Evolutionary conservation across 2,888 invertebrate species (phyloP), one percentile per base, ranked within the genome.

Genomic region (Chydorus sphaericus): DNA sequence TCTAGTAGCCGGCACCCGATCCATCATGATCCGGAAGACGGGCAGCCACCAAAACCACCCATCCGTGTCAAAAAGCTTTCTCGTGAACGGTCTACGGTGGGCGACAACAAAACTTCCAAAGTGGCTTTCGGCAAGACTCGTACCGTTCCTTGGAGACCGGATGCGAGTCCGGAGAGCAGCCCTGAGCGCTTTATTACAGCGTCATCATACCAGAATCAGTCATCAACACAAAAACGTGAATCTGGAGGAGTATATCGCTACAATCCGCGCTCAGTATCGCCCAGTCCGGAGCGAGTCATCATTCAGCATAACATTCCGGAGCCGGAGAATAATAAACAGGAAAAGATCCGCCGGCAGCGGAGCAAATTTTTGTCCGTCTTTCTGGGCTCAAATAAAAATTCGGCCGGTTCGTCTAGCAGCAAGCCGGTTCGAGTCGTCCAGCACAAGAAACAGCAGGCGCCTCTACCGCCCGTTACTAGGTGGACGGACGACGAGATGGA

Each of bases 21-120:
- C 71, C 63, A 74, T 73, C 61, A 65, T 75, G 59, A 75, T 73
- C 26, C 71, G 73, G 61, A n/a, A n/a, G n/a, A 74, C 75, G 67
- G 74, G 48, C 30, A 36, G 69, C 52, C 68, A 66, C 63, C 71
- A 71, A 62, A 69, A 79, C 61, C 78, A 78, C 18, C 79, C 79
- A 65, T 75, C 75, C 50, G 73, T 58, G 58, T 38, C 57, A 75
- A 57, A 83, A 83, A 68, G 82, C 81, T 66, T 72, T 78, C 63
- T 81, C 82, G 69, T 77, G 82, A 64, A 76, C 83, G 63, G 82
- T 83, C 70, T 4, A 11, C 38, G 18, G 5, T 18, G 18, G 11
- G 16, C n/a, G 4, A n/a, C 5, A 37, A n/a, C 4, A 38, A 18
- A 1, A 18, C 18, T 20, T 4, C 7, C 26, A 44, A 44, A 26